Evolutionary conservation across 2,888 invertebrate species (phyloP), one percentile per base, ranked within the genome.

Genomic region (Protodeltote pygarga): DNA sequence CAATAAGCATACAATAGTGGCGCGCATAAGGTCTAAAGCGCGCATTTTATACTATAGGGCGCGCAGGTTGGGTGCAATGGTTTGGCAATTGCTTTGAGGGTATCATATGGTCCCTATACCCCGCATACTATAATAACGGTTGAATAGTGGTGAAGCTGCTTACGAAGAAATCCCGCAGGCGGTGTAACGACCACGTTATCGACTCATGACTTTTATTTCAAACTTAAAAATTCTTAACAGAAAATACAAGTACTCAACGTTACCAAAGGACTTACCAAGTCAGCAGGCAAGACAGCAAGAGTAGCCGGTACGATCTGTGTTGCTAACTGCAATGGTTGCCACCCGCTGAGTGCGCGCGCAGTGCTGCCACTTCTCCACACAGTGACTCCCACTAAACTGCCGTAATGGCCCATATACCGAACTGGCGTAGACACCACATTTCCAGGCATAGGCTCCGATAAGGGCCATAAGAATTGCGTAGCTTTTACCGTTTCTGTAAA

Each of bases 291-390:
- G 14, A 96, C 89, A 0, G 97, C 96, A 16, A 97, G 92, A 0
- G 97, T 96, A 0, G 97, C 96, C 0, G 98, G 98, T 58, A 97
- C 95, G n/a, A 98, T 83, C 86, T 98, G 97, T n/a, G 97, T 97
- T 6, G 97, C 95, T 45, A 98, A 92, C 47, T 97, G 94, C 44
- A 98, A 83, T 0, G 95, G 96, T 83, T 97, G 97, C 89, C 97
- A 97, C 9, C 96, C 96, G 75, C 96, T 96, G 58, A 95, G 93
- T 2, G 89, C 76, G 1, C 92, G 91, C 10, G 92, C 89, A 55
- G 93, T 92, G 48, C 86, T 86, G 45, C 94, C 94, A 9, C 93
- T 93, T 64, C 93, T 91, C 62, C 93, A 89, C 11, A 95, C 94
- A 3, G 94, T 93, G 42, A 96, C 94, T 0, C 96, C 96, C 33